A percentile compares a stretch with the other conserved stretches of the same genome.
These are phyloP conservation scores for Proterorhinus semilunaris DNA, from an alignment of 2,113 vertebrate genomes.

Conservation along the genomic window DNA sequence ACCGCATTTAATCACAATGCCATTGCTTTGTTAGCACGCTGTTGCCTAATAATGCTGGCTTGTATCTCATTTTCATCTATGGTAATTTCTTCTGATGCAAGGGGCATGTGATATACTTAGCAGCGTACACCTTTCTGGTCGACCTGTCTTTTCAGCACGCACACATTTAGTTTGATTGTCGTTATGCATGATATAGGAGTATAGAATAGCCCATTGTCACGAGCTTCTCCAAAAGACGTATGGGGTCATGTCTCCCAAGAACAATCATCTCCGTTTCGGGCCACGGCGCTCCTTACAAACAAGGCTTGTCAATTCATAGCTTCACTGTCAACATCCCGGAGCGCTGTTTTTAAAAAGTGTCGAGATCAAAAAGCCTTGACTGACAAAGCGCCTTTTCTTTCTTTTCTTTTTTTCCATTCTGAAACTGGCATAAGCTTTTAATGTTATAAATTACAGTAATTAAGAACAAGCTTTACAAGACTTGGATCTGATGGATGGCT, in stretches of 20 bases:
- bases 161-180: too few relatives aligned
- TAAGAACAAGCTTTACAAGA: slow-evolving; percentile 68
- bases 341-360: slow-evolving; percentile 70
- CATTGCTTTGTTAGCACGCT: too few relatives aligned
- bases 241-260: slow-evolving; percentile 67
- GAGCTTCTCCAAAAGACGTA: slow-evolving; percentile 58
- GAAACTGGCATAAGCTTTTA: slow-evolving; percentile 67
- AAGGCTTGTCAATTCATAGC: slow-evolving; percentile 55
- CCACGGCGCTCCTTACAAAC: slow-evolving; percentile 40
- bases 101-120: too few relatives aligned
- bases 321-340: slow-evolving; percentile 65
- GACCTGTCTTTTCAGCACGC: too few relatives aligned
- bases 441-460: slow-evolving; percentile 76
- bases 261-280: slow-evolving; percentile 65
- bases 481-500: slow-evolving; percentile 61
- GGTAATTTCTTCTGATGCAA: too few relatives aligned
- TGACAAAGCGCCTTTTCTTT: slow-evolving; percentile 68
- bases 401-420: slow-evolving; percentile 70
- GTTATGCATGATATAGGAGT: too few relatives aligned
- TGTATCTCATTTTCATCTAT: slow-evolving; percentile 31
- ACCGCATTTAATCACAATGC: too few relatives aligned
- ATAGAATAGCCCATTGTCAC: slow-evolving; percentile 21
- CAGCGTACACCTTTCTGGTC: too few relatives aligned
- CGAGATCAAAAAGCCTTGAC: slow-evolving; percentile 73
- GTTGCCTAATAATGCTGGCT: too few relatives aligned